Conservation (phyloP, 2,888 invertebrate genomes). For the Ommatoiulus sabulosus region DNA sequence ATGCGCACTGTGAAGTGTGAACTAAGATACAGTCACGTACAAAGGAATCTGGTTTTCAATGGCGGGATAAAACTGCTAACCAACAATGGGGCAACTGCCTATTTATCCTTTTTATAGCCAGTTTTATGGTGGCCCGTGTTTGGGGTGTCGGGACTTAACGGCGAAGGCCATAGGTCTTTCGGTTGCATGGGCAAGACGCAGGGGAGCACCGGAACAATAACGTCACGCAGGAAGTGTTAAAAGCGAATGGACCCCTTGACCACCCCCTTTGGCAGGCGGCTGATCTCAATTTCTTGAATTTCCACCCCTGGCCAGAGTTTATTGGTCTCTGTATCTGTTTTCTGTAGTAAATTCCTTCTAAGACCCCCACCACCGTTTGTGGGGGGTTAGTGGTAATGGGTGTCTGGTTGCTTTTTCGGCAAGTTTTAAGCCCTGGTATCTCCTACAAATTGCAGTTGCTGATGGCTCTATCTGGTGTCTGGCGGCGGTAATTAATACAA, state of each 20-base stretch:
- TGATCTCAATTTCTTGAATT: constrained; percentile 16
- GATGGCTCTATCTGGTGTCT: not conserved
- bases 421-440: not conserved
- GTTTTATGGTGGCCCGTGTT: constrained; percentile 25
- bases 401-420: constrained; percentile 8
- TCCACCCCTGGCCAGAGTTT: not conserved
- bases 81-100: constrained; percentile 47
- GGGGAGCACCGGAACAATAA: not conserved
- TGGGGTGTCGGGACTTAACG: constrained; percentile 38
- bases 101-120: constrained; percentile 30
- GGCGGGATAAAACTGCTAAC: constrained; percentile 38
- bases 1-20: constrained; percentile 39
- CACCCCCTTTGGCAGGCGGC: constrained; percentile 23
- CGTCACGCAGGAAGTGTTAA: constrained; percentile 27
- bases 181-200: not conserved
- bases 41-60: constrained; percentile 37
- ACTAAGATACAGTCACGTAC: constrained; percentile 1
- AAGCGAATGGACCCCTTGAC: constrained; percentile 17
- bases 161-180: constrained; percentile 24
- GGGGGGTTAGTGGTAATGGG: not conserved
- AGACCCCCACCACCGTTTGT: not conserved
- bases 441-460: not conserved
- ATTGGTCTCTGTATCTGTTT: not conserved
- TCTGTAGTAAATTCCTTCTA: not conserved
- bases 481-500: not conserved